Base-by-base conservation (phyloP, 2,113 vertebrate species). In the Larimichthys crocea region DNA sequence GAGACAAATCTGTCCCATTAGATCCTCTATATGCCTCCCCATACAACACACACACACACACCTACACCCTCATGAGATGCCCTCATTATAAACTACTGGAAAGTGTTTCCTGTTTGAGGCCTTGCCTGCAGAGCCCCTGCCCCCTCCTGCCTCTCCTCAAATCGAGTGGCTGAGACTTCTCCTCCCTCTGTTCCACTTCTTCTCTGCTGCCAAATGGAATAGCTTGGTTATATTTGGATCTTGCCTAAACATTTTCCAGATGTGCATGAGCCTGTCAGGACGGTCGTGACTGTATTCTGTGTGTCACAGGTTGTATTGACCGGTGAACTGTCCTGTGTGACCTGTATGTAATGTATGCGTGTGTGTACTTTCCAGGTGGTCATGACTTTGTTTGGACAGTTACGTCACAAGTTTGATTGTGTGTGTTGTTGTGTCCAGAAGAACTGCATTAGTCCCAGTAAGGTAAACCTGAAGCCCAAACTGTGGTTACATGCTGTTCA, bases 1-100 rank as follows among this genome's bases (percentile, higher is more conserved):
- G 69, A 82, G 62, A 79, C 78, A 74, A 88, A 81, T 84, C 68
- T 65, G 78, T 80, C 80, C 76, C 40, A 75, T 87, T 80, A 67
- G 74, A 44, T 78, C 52, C 7, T 29, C 66, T 12, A 12, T 70
- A 29, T 19, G 22, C 35, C 26, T 52, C 29, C 50, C 24, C 19
- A 50, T 17, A 22, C 48, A 67, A 64, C 50, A 64, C 59, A 67
- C 44, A 62, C 19, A 66, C 60, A 63, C 24, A 14, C 19, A 61
- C 26, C 26, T 26, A 59, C 16, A 49, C 3, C 17, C 35, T 55
- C n/a, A 79, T n/a, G 31, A 79, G 17, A 67, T 50, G 46, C 35
- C 57, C 29, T 84, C 81, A 77, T 91, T 89, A 76, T 64, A 24
- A 78, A 31, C 19, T 35, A 3, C 52, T 66, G 3, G 61, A 46